These are phyloP conservation scores for Clistopyga incitator DNA, from an alignment of 2,888 invertebrate species.

Conservation along the genomic window DNA sequence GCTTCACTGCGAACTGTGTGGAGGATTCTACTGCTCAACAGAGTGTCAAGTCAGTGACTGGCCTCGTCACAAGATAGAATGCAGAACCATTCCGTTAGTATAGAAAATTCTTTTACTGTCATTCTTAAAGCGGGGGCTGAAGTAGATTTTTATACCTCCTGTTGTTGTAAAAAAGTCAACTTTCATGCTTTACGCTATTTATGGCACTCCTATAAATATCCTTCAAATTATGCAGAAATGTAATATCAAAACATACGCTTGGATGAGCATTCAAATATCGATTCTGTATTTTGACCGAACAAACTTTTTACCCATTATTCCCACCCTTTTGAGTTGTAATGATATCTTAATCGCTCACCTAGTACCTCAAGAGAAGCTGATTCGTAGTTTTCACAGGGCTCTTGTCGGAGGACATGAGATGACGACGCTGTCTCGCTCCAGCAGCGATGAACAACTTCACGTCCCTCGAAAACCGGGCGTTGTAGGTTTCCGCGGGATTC, in stretches of 20 bases:
- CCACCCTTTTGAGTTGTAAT: too few relatives aligned
- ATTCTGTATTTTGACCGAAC: too few relatives aligned
- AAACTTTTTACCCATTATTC: too few relatives aligned
- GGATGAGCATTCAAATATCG: too few relatives aligned
- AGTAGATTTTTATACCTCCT: too few relatives aligned
- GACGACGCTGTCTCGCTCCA: background rate
- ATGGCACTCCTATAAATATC: too few relatives aligned
- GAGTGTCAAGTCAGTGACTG: constrained; percentile 79
- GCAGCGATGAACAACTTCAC: constrained; percentile 17
- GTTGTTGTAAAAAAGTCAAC: too few relatives aligned
- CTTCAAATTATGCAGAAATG: too few relatives aligned
- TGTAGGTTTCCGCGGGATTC: constrained; percentile 1
- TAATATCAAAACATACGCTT: too few relatives aligned
- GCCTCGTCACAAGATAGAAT: constrained; percentile 76
- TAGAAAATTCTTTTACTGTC: background rate
- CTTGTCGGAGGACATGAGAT: constrained; percentile 24
- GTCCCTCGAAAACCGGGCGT: constrained; percentile 34
- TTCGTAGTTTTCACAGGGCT: constrained; percentile 36
- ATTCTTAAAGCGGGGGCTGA: too few relatives aligned
- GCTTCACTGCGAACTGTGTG: constrained; percentile 74
- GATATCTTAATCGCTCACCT: constrained; percentile 48
- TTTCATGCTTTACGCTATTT: too few relatives aligned
- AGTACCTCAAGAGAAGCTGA: constrained; percentile 10
- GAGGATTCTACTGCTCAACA: constrained; percentile 77
- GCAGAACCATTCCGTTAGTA: constrained; percentile 77